These are phyloP conservation scores for Indri indri DNA, from an alignment of 2,113 vertebrate species.

Conservation along the genomic window DNA sequence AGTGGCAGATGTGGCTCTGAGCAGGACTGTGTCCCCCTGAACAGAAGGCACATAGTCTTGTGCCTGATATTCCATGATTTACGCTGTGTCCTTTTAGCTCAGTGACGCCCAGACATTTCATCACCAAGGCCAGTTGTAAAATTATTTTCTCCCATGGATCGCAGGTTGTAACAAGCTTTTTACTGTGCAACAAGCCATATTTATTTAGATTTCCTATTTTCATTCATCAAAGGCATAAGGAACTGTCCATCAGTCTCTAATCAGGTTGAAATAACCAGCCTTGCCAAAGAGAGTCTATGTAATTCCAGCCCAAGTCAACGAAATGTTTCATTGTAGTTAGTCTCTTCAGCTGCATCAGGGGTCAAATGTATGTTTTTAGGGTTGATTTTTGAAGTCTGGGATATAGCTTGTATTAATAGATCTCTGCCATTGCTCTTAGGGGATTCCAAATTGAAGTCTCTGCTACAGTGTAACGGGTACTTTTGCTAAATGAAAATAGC, in stretches of 20 bases:
- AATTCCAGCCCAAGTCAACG: background rate
- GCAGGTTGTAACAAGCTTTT: background rate
- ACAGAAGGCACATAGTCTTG: background rate
- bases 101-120: background rate
- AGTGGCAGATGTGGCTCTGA: accelerated
- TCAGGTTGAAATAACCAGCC: background rate
- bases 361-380: background rate
- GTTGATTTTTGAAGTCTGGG: background rate
- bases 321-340: background rate
- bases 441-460: background rate
- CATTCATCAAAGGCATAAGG: background rate
- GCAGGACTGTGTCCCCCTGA: background rate
- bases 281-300: background rate
- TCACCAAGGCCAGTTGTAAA: background rate
- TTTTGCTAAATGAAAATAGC: background rate
- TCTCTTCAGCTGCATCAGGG: background rate
- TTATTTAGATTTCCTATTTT: background rate
- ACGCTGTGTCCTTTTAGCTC: background rate
- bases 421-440: background rate
- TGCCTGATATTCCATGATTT: background rate
- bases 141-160: background rate
- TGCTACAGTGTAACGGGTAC: background rate
- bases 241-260: background rate
- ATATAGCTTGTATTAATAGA: background rate
- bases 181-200: background rate